A percentile compares a stretch with the other conserved stretches of the same genome.
phyloP scores from a whole-genome alignment of 2,797 vertebrate genomes.

The Lacerta agilis region DNA sequence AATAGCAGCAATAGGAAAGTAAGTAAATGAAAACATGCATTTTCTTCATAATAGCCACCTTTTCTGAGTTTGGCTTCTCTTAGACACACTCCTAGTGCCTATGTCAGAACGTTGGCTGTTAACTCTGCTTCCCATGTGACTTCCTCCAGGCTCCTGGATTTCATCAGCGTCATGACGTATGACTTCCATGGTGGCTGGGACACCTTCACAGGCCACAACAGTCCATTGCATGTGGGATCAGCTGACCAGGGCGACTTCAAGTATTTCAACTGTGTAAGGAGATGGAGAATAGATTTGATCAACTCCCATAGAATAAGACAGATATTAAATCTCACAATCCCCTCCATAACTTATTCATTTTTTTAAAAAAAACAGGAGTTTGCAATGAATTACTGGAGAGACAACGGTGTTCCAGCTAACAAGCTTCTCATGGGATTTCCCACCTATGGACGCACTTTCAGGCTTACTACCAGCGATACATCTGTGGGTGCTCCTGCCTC shows the following conservation, averaged over 20 bases:
- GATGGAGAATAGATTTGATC: not conserved
- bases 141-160: constrained; percentile 59
- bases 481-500: constrained; percentile 70
- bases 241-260: constrained; percentile 59
- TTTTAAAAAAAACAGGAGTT: constrained; percentile 69
- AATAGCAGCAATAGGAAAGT: not conserved
- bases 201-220: constrained; percentile 82
- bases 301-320: too few relatives aligned
- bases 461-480: constrained; percentile 61
- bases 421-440: constrained; percentile 84
- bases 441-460: constrained; percentile 82
- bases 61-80: too few relatives aligned
- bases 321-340: too few relatives aligned
- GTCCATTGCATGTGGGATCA: constrained; percentile 77
- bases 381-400: constrained; percentile 85
- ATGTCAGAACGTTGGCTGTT: too few relatives aligned
- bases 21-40: not conserved
- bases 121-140: too few relatives aligned
- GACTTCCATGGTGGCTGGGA: constrained; percentile 82
- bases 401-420: constrained; percentile 78
- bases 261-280: constrained; percentile 50
- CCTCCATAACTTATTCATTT: too few relatives aligned
- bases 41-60: too few relatives aligned
- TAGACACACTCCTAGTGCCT: too few relatives aligned
- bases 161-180: constrained; percentile 65